Conservation (phyloP, 2,888 invertebrate species). For the Vanessa cardui region DNA sequence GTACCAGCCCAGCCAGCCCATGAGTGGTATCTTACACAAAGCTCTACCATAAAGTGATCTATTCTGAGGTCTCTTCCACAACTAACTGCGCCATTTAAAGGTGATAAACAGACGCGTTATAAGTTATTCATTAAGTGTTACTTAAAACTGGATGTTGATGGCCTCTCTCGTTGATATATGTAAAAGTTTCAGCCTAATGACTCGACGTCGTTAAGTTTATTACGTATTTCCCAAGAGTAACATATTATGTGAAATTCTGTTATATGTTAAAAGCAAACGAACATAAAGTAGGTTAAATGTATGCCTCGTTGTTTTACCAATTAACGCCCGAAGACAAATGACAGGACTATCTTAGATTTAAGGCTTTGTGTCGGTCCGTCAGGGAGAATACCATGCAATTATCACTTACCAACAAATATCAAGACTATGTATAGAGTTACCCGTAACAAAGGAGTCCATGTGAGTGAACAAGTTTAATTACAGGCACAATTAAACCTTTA, state of each 20-base stretch:
- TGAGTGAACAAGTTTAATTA: too few relatives aligned
- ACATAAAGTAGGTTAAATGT: background rate
- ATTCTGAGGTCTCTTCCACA: slow-evolving; percentile 10
- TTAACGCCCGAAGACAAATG: background rate
- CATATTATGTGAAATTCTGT: slow-evolving; percentile 3
- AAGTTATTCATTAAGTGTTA: slow-evolving; percentile 29
- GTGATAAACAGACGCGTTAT: slow-evolving; percentile 20
- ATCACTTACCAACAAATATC: too few relatives aligned
- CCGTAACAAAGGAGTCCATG: too few relatives aligned
- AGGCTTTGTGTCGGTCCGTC: too few relatives aligned
- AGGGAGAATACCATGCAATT: too few relatives aligned
- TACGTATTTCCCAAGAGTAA: slow-evolving; percentile 2
- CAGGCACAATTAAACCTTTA: too few relatives aligned
- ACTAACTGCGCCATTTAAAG: slow-evolving; percentile 23
- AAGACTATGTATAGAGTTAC: too few relatives aligned
- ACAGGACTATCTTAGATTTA: too few relatives aligned
- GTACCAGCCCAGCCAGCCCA: too few relatives aligned
- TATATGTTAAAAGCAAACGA: slow-evolving; percentile 1
- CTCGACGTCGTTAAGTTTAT: slow-evolving; percentile 14
- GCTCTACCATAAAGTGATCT: background rate
- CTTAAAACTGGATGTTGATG: slow-evolving; percentile 25
- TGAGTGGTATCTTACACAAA: too few relatives aligned
- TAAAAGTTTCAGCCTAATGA: slow-evolving; percentile 28
- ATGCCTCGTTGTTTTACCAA: background rate
- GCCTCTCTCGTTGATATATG: slow-evolving; percentile 19